phyloP scores from a whole-genome alignment of 2,888 invertebrate genomes.

The Apodemia mormo region DNA sequence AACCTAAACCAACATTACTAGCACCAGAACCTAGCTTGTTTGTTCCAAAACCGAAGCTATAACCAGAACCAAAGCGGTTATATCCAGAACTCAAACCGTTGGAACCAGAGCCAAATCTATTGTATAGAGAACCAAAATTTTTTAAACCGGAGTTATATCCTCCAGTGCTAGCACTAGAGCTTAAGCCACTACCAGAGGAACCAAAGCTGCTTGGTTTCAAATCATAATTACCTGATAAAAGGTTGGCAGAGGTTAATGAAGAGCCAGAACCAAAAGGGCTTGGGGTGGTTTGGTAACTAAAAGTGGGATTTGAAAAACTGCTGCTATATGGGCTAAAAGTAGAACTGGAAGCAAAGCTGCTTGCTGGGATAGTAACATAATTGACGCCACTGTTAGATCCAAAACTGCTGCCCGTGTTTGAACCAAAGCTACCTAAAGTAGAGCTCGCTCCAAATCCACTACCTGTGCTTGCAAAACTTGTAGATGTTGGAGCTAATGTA shows the following conservation, averaged over 20 bases:
- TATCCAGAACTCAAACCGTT: slow-evolving; percentile 19
- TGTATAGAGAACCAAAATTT: slow-evolving; percentile 6
- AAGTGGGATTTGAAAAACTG: not conserved
- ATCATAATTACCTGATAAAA: not conserved
- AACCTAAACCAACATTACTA: not conserved
- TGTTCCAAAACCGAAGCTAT: slow-evolving; percentile 1
- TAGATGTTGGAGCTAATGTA: slow-evolving; percentile 16
- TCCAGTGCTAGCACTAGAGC: slow-evolving; percentile 10
- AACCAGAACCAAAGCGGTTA: slow-evolving; percentile 22
- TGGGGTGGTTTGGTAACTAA: not conserved
- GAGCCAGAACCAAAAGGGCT: not conserved
- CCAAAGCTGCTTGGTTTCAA: slow-evolving; percentile 22
- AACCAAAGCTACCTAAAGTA: slow-evolving; percentile 7
- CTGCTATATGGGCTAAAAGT: not conserved
- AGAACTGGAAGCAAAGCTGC: slow-evolving; percentile 3
- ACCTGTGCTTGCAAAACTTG: slow-evolving; percentile 4
- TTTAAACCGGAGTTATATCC: slow-evolving; percentile 17
- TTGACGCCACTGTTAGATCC: slow-evolving; percentile 22
- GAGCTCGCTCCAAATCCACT: slow-evolving; percentile 14
- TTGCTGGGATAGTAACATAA: not conserved
- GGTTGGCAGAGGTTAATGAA: not conserved
- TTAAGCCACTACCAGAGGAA: slow-evolving; percentile 18
- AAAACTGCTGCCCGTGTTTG: slow-evolving; percentile 23
- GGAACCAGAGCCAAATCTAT: slow-evolving; percentile 10
- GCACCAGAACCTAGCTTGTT: slow-evolving; percentile 3